Evolutionary conservation across 2,797 vertebrate species (phyloP).

Genomic region (Notamacropus eugenii): DNA sequence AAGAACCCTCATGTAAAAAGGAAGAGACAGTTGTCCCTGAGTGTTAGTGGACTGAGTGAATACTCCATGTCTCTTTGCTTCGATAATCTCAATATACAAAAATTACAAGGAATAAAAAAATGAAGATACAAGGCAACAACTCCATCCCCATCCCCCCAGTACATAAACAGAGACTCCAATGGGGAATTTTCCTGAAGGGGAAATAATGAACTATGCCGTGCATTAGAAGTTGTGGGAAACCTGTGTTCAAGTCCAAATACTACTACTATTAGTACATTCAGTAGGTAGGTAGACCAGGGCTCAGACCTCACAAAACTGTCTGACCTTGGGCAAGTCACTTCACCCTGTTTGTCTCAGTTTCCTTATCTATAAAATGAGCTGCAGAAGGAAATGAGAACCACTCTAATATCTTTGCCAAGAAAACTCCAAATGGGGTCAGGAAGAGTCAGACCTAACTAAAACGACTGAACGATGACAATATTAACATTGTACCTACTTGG

Average conservation of each 20-base stretch:
- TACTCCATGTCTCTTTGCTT: constrained; percentile 55
- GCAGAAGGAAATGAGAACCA: no score
- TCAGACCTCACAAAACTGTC: neutral
- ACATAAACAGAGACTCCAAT: neutral
- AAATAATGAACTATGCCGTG: neutral
- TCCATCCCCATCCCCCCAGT: constrained; percentile 25
- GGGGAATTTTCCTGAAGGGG: constrained; percentile 1
- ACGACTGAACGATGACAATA: no score
- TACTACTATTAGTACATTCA: no score
- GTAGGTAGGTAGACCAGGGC: no score
- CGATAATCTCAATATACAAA: neutral
- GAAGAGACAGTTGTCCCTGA: no score
- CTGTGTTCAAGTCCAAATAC: neutral
- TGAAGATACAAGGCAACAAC: constrained; percentile 1
- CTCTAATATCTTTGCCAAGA: no score
- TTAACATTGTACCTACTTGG: no score
- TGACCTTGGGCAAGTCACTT: neutral
- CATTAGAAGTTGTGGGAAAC: neutral
- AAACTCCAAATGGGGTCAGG: no score
- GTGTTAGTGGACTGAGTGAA: constrained; percentile 46
- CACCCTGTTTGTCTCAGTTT: neutral
- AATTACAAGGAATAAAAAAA: constrained; percentile 26
- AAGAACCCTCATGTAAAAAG: constrained; percentile 9
- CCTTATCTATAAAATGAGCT: constrained; percentile 1
- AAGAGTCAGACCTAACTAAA: no score